Percentiles rank a stretch among this genome's conserved stretches.
phyloP scores from a whole-genome alignment of 1,140 invertebrate genomes.

The Drosophila nebulosa region DNA sequence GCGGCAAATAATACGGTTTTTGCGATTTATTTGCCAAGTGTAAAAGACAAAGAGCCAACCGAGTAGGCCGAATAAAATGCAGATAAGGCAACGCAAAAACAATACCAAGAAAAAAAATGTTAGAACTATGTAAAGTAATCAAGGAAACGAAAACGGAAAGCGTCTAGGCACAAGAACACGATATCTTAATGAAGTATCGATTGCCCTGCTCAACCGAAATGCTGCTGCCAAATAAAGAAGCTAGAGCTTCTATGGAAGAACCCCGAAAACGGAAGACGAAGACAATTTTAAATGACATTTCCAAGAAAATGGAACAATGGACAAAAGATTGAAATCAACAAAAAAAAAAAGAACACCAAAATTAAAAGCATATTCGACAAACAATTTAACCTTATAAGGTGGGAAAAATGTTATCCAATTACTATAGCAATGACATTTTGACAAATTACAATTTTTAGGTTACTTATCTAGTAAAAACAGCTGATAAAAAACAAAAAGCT shows the following conservation, averaged over 20 bases:
- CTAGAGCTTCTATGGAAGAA: not conserved
- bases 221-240: not conserved
- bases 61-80: constrained; percentile 31
- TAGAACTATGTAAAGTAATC: constrained; percentile 79
- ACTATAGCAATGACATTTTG: no score
- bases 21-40: constrained; percentile 75
- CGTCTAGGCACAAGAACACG: constrained; percentile 76
- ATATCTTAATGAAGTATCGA: constrained; percentile 81
- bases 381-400: no score
- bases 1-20: constrained; percentile 76
- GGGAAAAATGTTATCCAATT: no score
- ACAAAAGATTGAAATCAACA: constrained; percentile 16
- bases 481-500: no score
- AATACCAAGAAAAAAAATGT: not conserved
- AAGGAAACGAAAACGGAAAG: constrained; percentile 80
- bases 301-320: constrained; percentile 44
- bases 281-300: constrained; percentile 75
- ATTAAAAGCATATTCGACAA: not conserved
- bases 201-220: constrained; percentile 37
- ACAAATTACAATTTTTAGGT: no score
- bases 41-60: constrained; percentile 59
- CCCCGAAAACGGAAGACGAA: constrained; percentile 20
- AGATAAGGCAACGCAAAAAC: constrained; percentile 37
- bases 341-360: not conserved
- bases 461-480: no score